Evolutionary conservation across 2,888 invertebrate species (phyloP).

Genomic region (Lottia gigantea): DNA sequence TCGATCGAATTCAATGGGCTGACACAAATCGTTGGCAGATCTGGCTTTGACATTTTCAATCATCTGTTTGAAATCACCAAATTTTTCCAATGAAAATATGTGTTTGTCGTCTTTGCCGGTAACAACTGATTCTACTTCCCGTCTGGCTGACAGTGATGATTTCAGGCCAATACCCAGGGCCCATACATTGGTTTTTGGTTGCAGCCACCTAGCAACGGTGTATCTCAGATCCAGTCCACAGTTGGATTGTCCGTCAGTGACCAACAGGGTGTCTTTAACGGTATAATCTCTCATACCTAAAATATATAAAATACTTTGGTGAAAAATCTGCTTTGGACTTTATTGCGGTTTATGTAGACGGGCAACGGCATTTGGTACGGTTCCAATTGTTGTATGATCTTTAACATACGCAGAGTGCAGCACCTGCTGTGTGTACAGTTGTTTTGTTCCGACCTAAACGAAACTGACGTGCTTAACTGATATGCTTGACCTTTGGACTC

Average conservation of each 20-base stretch:
- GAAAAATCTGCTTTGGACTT: too few relatives aligned
- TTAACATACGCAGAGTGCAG: too few relatives aligned
- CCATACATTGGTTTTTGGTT: slow-evolving; percentile 20
- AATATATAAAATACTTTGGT: too few relatives aligned
- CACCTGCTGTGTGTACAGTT: too few relatives aligned
- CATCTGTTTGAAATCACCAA: slow-evolving; percentile 26
- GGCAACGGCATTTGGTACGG: too few relatives aligned
- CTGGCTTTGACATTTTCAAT: slow-evolving; percentile 17
- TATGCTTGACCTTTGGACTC: too few relatives aligned
- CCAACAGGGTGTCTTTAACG: slow-evolving; percentile 23
- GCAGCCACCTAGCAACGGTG: slow-evolving; percentile 18
- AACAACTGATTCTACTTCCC: slow-evolving; percentile 26
- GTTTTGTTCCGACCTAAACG: too few relatives aligned
- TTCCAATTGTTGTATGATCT: too few relatives aligned
- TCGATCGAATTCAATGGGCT: slow-evolving; percentile 15
- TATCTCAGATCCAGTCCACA: slow-evolving; percentile 22
- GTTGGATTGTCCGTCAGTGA: slow-evolving; percentile 30
- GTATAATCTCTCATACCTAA: slow-evolving; percentile 22
- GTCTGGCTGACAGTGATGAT: slow-evolving; percentile 11
- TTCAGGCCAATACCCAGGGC: slow-evolving; percentile 29
- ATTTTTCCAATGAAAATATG: slow-evolving; percentile 27
- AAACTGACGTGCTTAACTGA: too few relatives aligned
- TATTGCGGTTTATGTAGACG: too few relatives aligned
- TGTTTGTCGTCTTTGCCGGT: slow-evolving; percentile 19
- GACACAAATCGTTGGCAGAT: slow-evolving; percentile 12